Base-by-base conservation (phyloP, 2,113 vertebrate genomes). In the Cyprinus carpio region DNA sequence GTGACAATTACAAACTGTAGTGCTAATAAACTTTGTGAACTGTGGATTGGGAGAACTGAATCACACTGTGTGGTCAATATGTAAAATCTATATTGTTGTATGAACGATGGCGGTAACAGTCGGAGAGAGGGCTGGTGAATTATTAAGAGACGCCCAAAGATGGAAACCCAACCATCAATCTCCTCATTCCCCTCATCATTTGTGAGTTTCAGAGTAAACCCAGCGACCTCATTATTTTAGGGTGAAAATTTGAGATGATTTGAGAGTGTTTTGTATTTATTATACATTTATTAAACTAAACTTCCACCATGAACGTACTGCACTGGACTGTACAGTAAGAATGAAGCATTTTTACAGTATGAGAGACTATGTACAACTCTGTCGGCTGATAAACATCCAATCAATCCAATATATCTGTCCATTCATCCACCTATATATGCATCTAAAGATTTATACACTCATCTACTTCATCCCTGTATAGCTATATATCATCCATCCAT, bases 101-200 rank as follows among this genome's bases (percentile, higher is more conserved):
- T 88, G 85, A 90, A 60, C 29, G 11, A 72, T 60, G 15, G 18
- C 37, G 40, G 83, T 82, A 81, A 15, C 54, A 83, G 76, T 60
- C 13, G 46, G 64, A 75, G 67, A 56, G 27, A 25, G 58, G 65
- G 65, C 29, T 69, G 65, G 54, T 89, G 69, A 85, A 89, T 89
- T 87, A 89, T 87, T 89, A 83, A 87, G 49, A 86, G 34, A 64
- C 37, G 34, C 83, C 83, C 72, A 75, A 83, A 85, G 83, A 85
- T 71, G 49, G 80, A 25, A 72, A 85, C 82, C 65, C 49, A 87
- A 72, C 43, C 20, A 69, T 72, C 71, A 75, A 67, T 72, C 43
- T 46, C 40, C 77, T 67, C 11, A 10, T 62, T 37, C 5, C 16
- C 12, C 62, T 29, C n/a, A 56, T 83, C 64, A 80, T 56, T 85